Evolutionary conservation across 1,140 invertebrate species (phyloP).

Genomic region (Kradibia gibbosae): DNA sequence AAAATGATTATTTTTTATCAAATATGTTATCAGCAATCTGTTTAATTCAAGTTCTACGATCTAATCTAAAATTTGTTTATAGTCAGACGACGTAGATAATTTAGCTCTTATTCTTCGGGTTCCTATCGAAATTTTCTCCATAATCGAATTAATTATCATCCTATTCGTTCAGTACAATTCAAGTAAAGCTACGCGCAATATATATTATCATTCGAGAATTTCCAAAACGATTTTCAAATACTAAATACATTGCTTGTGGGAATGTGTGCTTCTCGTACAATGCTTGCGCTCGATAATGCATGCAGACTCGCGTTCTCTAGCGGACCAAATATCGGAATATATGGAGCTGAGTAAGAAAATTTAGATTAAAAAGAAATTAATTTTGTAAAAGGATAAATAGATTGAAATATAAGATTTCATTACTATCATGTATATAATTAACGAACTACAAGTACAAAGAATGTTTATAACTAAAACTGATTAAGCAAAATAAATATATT

Average conservation of each 20-base stretch:
- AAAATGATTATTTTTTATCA: conserved; percentile 6
- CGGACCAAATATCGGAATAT: neutral
- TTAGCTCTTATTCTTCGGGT: neutral
- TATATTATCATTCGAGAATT: conserved; percentile 24
- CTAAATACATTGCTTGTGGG: neutral
- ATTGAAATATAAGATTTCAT: conserved; percentile 8
- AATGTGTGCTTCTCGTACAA: neutral
- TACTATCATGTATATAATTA: neutral
- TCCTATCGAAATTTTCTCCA: neutral
- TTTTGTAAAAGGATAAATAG: neutral
- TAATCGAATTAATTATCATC: conserved; percentile 26
- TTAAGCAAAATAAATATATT: too few relatives aligned
- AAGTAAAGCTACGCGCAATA: neutral
- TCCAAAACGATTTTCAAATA: conserved; percentile 24
- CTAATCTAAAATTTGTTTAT: neutral
- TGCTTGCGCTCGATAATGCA: neutral
- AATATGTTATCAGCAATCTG: conserved; percentile 23
- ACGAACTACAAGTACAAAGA: neutral
- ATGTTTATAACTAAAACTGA: neutral
- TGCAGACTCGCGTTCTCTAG: conserved; percentile 7
- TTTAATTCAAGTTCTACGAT: neutral
- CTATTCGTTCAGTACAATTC: neutral
- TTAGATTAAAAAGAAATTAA: conserved; percentile 5
- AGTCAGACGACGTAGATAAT: conserved; percentile 13
- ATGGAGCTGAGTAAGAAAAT: neutral